Base-by-base conservation (phyloP, 2,888 invertebrate genomes). In the Phoronis australis region DNA sequence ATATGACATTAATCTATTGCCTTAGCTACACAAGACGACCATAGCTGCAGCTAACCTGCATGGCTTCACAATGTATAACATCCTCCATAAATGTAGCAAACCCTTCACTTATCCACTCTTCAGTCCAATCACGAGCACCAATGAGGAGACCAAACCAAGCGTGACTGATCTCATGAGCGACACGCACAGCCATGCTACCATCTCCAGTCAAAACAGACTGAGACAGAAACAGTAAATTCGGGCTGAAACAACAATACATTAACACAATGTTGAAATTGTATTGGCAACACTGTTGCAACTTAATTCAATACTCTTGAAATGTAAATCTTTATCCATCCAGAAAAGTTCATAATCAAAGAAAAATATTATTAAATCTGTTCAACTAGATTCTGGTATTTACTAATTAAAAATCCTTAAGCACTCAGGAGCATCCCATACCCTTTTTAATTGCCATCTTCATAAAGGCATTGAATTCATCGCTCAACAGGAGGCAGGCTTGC, bases 71-170 rank as follows among this genome's bases (percentile, higher is more conserved):
- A 57, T 75, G 76, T 39, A 78, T 56, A 3, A 71, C 53, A 47
- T 76, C 77, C 61, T 79, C 78, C 44, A 72, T 54, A 48, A 70
- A 79, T 4, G 78, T 78, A 41, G 78, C 77, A 61, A 79, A 78
- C 5, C 79, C 79, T 60, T 79, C 79, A 48, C 78, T 78, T 15
- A 79, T 60, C 78, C 78, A 79, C 57, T 78, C 79, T 61, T 79
- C 79, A 18, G 73, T 73, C 79, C 79, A 79, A 60, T 79, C 77
- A 26, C 59, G 50, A 4, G 78, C 76, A 18, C 79, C 79, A 46
- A 78, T 73, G 15, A 71, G 55, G 2, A 79, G 56, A 0, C 79
- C 79, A 63, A 78, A 79, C 79, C 79, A 79, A 1, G 71, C 70
- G 54, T 79, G 79, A 47, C 71, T 63, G n/a, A 78, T 46, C 59